These are phyloP conservation scores for Petromus typicus DNA, from an alignment of 2,113 vertebrate species.

Conservation along the genomic window DNA sequence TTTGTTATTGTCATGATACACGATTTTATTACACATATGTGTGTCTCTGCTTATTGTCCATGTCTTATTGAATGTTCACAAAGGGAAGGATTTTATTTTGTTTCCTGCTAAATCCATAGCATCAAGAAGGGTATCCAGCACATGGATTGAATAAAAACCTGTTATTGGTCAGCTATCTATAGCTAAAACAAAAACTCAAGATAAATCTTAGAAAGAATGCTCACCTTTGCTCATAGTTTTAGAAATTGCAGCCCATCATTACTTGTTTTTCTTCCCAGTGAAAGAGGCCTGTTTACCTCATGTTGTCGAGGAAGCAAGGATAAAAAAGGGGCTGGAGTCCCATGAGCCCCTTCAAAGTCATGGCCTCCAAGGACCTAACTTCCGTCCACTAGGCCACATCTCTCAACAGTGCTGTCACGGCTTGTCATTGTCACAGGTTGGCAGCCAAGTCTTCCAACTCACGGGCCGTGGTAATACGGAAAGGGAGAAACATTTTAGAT, in stretches of 20 bases:
- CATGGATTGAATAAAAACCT: neutral
- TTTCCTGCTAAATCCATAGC: neutral
- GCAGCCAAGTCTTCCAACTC: neutral
- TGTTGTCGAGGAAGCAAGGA: neutral
- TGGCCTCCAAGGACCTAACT: neutral
- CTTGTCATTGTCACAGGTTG: neutral
- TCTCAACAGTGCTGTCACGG: neutral
- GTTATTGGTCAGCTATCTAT: neutral
- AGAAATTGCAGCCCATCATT: neutral
- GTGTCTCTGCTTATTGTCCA: neutral
- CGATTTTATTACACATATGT: neutral
- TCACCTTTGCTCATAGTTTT: neutral
- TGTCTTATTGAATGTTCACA: neutral
- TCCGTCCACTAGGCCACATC: neutral
- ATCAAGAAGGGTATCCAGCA: neutral
- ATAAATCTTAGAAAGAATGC: neutral
- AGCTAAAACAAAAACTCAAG: neutral
- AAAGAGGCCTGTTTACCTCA: neutral
- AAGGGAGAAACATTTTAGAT: neutral
- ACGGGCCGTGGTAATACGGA: neutral
- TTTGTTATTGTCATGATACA: neutral
- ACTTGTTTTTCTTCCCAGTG: neutral
- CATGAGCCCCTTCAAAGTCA: neutral
- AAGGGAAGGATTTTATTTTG: neutral
- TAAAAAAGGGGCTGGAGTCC: too few species aligned